Conservation (phyloP, 2,797 vertebrate species). For the Danio tinwini region DNA sequence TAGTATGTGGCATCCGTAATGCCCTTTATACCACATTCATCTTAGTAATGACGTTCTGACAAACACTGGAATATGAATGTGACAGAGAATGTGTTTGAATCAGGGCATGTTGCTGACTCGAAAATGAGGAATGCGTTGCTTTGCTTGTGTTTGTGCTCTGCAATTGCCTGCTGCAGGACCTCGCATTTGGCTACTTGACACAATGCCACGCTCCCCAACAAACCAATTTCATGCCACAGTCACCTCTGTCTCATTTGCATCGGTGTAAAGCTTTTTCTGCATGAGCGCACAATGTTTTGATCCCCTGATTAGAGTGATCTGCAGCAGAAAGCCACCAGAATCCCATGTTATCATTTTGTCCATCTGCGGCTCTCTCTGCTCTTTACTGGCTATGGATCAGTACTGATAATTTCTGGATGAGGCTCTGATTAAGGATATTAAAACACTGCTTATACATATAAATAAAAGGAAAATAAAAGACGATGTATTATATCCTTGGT, state of each 20-base stretch:
- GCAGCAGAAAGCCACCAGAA: conserved; percentile 45
- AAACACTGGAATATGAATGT: conserved; percentile 37
- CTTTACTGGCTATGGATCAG: conserved; percentile 4
- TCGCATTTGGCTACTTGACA: conserved; percentile 46
- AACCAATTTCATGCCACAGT: conserved; percentile 60
- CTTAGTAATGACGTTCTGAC: conserved; percentile 27
- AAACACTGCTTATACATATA: neutral
- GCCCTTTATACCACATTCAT: conserved; percentile 36
- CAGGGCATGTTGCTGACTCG: neutral
- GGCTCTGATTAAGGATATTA: neutral
- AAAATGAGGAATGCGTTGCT: conserved; percentile 20
- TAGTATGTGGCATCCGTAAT: conserved; percentile 17
- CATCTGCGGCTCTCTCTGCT: conserved; percentile 31
- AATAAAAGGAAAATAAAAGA: neutral
- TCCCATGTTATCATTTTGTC: conserved; percentile 45
- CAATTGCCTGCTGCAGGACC: conserved; percentile 36
- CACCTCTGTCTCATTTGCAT: conserved; percentile 53
- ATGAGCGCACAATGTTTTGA: conserved; percentile 54
- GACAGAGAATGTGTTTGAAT: conserved; percentile 31
- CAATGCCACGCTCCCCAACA: conserved; percentile 43
- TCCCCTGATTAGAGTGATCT: conserved; percentile 56
- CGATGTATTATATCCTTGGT: neutral
- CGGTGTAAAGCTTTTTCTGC: conserved; percentile 47
- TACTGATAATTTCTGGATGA: conserved; percentile 12
- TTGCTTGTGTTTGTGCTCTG: conserved; percentile 18